phyloP scores from a whole-genome alignment of 2,113 vertebrate genomes.

The Catharus minimus region DNA sequence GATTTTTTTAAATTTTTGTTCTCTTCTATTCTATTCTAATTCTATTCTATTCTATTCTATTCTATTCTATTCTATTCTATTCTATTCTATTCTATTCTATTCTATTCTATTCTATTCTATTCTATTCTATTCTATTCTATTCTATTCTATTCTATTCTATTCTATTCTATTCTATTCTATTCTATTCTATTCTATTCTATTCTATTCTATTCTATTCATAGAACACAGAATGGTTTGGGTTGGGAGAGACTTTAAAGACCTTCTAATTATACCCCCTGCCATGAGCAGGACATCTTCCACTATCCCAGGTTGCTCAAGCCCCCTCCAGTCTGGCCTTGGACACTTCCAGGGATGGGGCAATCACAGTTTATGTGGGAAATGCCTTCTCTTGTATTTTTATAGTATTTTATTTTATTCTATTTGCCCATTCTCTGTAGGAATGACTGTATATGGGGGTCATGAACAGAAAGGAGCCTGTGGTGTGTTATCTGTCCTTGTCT shows the following conservation, averaged over 20 bases:
- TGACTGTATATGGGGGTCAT: not conserved
- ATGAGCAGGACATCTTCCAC: not conserved
- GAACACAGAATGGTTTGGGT: not conserved
- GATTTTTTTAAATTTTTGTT: not conserved
- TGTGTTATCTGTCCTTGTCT: not conserved
- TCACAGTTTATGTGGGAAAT: not conserved
- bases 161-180: not conserved
- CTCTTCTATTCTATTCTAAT: too few relatives aligned
- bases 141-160: not conserved
- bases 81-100: too few relatives aligned
- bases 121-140: not conserved
- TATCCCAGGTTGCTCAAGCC: not conserved
- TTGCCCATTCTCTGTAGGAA: not conserved
- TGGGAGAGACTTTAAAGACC: not conserved
- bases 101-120: too few relatives aligned
- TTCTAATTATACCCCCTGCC: not conserved
- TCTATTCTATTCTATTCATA: too few relatives aligned
- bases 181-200: too few relatives aligned
- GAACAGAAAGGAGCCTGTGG: not conserved
- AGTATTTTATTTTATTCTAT: not conserved
- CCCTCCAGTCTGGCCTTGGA: fast-evolving
- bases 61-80: not conserved
- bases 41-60: not conserved
- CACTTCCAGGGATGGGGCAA: not conserved
- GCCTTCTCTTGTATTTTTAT: not conserved